Base-by-base conservation (phyloP, 2,113 vertebrate genomes). In the Balaeniceps rex region DNA sequence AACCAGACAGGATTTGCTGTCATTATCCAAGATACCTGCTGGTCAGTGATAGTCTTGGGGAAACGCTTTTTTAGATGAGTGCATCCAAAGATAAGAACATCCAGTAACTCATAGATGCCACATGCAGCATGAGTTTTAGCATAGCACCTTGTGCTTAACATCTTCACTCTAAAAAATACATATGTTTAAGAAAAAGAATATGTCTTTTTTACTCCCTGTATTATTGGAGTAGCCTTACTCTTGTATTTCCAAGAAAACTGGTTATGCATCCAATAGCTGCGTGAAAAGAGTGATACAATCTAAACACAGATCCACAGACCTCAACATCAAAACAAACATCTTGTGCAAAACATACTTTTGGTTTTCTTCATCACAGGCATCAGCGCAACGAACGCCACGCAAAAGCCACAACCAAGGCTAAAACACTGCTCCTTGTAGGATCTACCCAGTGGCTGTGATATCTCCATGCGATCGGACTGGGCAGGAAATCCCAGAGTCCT, bases 401-500 rank as follows among this genome's bases (percentile, higher is more conserved):
- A 77, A 54, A 72, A 94, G n/a, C 58, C 82, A 80, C 68, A 88
- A 40, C 9, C 3, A 5, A 86, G n/a, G 26, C 40, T 65, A 34
- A 81, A 42, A 64, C 0, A 2, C 36, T 1, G 2, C 7, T 84
- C 57, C 60, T 80, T 54, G 46, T 33, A 88, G 66, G 57, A 69
- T 55, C 81, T 89, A 75, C 61, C 44, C 60, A 60, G 47, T 36
- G 83, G 42, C 75, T 77, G 54, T 25, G 19, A 5, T 77, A 44
- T 54, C 63, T 64, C 69, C 47, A 55, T 47, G n/a, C 0, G 1
- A 11, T 74, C 0, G 0, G 68, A 55, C 26, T 25, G 42, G 42
- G 71, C 96, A 96, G 95, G 93, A 96, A 96, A 83, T 95, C 93
- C 82, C 71, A 44, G 46, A 70, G 42, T 71, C 36, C 79, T 93